Evolutionary conservation across 2,888 invertebrate species (phyloP), one percentile per base, ranked within the genome.

Genomic region (Eledone cirrhosa): DNA sequence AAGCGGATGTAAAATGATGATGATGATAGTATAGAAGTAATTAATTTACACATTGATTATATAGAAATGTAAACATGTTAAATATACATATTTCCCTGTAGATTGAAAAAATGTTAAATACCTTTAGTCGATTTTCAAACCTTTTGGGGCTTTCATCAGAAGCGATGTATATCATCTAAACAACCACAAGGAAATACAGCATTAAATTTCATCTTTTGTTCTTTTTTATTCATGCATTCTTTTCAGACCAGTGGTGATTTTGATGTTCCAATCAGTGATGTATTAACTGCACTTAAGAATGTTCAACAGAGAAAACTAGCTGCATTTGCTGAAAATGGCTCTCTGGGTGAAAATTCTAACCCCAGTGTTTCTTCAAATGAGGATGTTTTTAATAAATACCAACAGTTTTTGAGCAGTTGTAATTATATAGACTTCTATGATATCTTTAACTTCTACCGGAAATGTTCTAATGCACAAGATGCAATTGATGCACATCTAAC

Each of bases 341-440:
- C 11, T 41, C 41, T 41, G 41, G 11, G 41, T 41, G 41, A 41
- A 41, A 41, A 41, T 41, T 11, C 41, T 11, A 11, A 41, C 41
- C 11, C 41, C 11, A 5, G 5, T 41, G 41, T 41, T 8, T 41
- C 41, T 3, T 41, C 41, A 41, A 11, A 41, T 41, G 41, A 72
- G n/a, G 41, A 72, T 14, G 41, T 72, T 41, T 72, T 72, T 33
- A 41, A 31, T 41, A 72, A 72, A 72, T 72, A 72, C 41, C 72
- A 72, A 41, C 31, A 72, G 22, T 72, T 72, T 33, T 33, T 72
- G 29, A 41, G 31, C 33, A 33, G 3, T 72, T 72, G 33, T 5
- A 13, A 41, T 22, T 72, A 72, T 41, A 31, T 33, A 19, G 72
- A 72, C 22, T 72, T 72, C n/a, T 72, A 72, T 72, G 72, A 72